phyloP scores from a whole-genome alignment of 1,140 invertebrate genomes.

The Lamellibrachia luymesi region DNA sequence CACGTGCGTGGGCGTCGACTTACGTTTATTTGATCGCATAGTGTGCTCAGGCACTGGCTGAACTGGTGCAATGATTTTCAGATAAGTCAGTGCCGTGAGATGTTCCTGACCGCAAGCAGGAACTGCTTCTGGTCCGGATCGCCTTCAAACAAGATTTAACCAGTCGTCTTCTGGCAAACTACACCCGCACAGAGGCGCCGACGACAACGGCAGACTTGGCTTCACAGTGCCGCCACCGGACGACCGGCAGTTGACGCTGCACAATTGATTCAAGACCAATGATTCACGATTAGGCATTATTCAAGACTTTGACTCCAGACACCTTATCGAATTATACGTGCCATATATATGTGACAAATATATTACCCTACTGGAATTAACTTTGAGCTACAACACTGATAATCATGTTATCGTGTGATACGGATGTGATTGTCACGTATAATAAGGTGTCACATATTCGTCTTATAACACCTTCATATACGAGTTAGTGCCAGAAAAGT shows the following conservation, averaged over 20 bases:
- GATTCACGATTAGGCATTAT: too few species aligned
- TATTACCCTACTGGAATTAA: neutral
- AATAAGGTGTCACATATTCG: neutral
- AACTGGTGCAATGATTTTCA: neutral
- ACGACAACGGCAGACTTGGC: neutral
- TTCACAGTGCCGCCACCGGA: neutral
- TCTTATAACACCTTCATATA: neutral
- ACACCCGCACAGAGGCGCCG: neutral
- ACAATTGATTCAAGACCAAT: neutral
- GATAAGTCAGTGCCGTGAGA: neutral
- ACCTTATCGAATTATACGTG: neutral
- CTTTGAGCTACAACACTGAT: neutral
- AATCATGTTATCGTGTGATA: neutral
- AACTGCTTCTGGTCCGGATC: neutral
- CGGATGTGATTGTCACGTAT: neutral
- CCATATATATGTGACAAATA: neutral
- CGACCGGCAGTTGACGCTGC: neutral
- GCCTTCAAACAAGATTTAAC: neutral
- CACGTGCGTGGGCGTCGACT: neutral
- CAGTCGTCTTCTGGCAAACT: neutral
- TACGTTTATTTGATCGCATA: neutral
- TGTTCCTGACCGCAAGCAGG: neutral
- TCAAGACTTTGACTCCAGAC: neutral
- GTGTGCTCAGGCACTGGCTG: neutral
- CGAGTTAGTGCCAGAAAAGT: too few species aligned